Evolutionary conservation across 2,797 vertebrate genomes (phyloP), one percentile per base, ranked within the genome.

Genomic region (Sylvia borin): DNA sequence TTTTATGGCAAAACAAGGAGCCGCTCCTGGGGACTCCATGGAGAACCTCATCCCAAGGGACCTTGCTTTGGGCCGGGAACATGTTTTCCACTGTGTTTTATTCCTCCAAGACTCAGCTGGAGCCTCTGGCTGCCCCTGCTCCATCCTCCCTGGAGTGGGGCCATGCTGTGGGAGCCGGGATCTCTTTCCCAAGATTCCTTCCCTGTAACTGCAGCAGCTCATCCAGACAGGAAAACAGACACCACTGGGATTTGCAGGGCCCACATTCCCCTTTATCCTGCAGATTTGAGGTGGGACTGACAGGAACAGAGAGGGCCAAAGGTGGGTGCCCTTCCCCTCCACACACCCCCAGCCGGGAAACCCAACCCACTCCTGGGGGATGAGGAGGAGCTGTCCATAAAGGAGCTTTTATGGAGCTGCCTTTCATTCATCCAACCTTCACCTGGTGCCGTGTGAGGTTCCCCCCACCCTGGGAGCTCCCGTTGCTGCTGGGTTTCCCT

Each of bases 271-370:
- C 95, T 92, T 90, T 71, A 57, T 90, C 95, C 92, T 51, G 18
- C 7, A 9, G 88, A 22, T 6, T 77, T 77, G 91, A 84, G 70
- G 71, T 4, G 17, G 78, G 62, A 70, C n/a, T 60, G 92, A 26
- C 7, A 31, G 67, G 73, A 93, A 14, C 21, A 25, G 75, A 82
- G 85, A 60, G 45, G 65, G 78, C 48, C 88, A 89, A 90, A 85
- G 92, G 90, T 94, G 95, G 67, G 31, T 92, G 93, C 95, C 94
- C 94, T 95, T 87, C 88, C 73, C 92, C 92, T 75, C 62, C n/a
- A 3, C 90, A 18, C 40, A 40, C 40, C 93, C 57, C 36, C 1
- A 3, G 48, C 64, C 7, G 26, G 58, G 95, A 94, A 96, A 96
- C 91, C 16, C 0, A 61, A 93, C 38, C 85, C 2, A 0, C 58